A percentile compares a stretch with the other conserved stretches of the same genome.
Evolutionary conservation across 2,797 vertebrate species (phyloP).

Genomic region (Protonibea diacanthus): DNA sequence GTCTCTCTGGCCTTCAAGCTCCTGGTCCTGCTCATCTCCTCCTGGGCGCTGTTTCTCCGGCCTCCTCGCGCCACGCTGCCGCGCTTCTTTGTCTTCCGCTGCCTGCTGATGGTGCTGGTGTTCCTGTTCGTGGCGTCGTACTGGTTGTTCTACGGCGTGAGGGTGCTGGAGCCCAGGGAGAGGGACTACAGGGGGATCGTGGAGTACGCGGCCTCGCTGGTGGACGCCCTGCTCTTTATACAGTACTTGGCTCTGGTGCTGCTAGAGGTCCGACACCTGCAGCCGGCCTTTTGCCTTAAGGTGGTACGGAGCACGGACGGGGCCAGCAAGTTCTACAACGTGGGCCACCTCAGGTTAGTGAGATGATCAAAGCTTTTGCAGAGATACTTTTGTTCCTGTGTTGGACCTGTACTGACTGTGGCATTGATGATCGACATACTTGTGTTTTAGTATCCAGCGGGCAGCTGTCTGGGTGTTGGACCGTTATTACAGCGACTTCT

Average conservation of each 20-base stretch:
- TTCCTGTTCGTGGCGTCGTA: slow-evolving; percentile 94
- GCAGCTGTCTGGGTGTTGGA: slow-evolving; percentile 97
- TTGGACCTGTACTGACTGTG: slow-evolving; percentile 2
- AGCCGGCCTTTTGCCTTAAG: slow-evolving; percentile 94
- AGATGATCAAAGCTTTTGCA: no score
- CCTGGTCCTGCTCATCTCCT: slow-evolving; percentile 92
- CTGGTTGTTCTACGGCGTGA: slow-evolving; percentile 94
- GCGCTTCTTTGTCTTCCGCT: slow-evolving; percentile 90
- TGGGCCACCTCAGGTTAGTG: slow-evolving; percentile 92
- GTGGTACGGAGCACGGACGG: slow-evolving; percentile 93
- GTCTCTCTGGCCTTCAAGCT: slow-evolving; percentile 96
- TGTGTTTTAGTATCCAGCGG: slow-evolving; percentile 91
- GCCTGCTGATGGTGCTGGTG: slow-evolving; percentile 92
- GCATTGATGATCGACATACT: slow-evolving; percentile 4
- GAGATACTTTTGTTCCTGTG: not conserved
- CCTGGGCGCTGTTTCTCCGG: slow-evolving; percentile 94
- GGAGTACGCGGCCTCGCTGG: slow-evolving; percentile 91
- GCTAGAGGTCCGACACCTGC: slow-evolving; percentile 92
- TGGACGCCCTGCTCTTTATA: slow-evolving; percentile 93
- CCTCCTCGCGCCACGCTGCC: slow-evolving; percentile 91
- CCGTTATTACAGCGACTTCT: slow-evolving; percentile 96
- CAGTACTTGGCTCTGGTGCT: slow-evolving; percentile 94
- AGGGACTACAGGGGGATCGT: slow-evolving; percentile 92
- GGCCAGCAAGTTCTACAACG: slow-evolving; percentile 92
- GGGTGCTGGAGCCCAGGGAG: slow-evolving; percentile 89